These are phyloP conservation scores for Rutilus rutilus DNA, from an alignment of 2,113 vertebrate genomes.

Conservation along the genomic window DNA sequence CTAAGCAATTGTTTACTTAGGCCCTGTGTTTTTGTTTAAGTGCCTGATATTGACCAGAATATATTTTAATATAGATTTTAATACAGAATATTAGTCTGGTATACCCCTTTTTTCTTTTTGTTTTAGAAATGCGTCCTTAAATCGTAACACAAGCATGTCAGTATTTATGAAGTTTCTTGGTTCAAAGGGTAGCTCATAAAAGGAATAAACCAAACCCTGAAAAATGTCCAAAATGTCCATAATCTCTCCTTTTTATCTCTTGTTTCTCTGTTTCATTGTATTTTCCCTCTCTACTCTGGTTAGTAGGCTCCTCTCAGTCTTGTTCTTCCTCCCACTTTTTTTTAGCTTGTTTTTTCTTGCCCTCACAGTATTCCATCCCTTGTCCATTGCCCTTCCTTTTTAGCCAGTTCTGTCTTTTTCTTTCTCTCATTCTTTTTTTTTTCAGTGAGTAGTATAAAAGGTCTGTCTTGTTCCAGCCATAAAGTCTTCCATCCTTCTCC, in stretches of 20 bases:
- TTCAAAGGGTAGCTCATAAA: neutral
- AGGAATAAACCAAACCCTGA: neutral
- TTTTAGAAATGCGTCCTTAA: neutral
- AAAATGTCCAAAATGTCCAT: neutral
- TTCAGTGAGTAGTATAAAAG: constrained; percentile 52
- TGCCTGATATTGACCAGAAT: neutral
- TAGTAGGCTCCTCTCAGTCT: constrained; percentile 28
- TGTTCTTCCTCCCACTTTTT: constrained; percentile 52
- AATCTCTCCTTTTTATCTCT: neutral
- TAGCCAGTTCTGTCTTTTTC: constrained; percentile 41
- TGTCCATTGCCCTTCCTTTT: constrained; percentile 45
- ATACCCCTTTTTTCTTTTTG: too few species aligned
- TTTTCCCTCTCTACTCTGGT: constrained; percentile 38
- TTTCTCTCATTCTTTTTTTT: constrained; percentile 16
- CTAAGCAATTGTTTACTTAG: neutral
- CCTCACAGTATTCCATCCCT: constrained; percentile 38
- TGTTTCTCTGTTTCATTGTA: constrained; percentile 6
- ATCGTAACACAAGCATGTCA: neutral
- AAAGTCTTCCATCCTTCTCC: constrained; percentile 64
- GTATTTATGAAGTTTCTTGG: neutral
- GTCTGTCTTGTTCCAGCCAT: constrained; percentile 51
- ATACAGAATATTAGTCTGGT: neutral
- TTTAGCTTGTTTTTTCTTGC: constrained; percentile 40
- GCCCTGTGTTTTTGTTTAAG: neutral
- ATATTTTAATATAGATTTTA: neutral